Evolutionary conservation across 2,113 vertebrate species (phyloP).

Genomic region (Elachura formosa): DNA sequence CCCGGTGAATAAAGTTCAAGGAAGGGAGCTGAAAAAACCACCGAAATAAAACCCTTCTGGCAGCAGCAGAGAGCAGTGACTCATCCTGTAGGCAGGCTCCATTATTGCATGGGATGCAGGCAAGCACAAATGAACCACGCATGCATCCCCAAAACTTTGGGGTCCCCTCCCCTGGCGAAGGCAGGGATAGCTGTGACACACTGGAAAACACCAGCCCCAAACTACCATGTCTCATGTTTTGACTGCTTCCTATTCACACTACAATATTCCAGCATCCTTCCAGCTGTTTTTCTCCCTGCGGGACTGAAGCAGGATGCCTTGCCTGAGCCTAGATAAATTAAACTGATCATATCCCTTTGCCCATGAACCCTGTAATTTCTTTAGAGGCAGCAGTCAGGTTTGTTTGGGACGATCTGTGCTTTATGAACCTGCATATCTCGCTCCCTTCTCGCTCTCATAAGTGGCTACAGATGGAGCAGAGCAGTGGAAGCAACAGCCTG

Average conservation of each 20-base stretch:
- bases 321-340: constrained; percentile 23
- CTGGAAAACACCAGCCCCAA: background rate
- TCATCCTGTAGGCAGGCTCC: background rate
- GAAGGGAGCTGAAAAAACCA: background rate
- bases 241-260: background rate
- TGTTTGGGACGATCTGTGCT: constrained; percentile 19
- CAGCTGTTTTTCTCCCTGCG: background rate
- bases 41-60: background rate
- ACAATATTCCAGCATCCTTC: background rate
- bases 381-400: constrained; percentile 37
- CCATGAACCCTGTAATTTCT: constrained; percentile 55
- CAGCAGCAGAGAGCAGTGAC: constrained; percentile 9
- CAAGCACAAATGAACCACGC: background rate
- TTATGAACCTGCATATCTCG: background rate
- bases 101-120: background rate
- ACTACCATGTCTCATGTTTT: background rate
- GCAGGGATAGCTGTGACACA: background rate
- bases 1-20: background rate
- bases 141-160: background rate
- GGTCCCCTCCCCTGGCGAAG: background rate
- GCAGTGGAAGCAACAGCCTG: background rate
- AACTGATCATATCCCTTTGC: constrained; percentile 50
- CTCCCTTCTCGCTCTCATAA: constrained; percentile 11
- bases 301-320: background rate
- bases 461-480: constrained; percentile 35